Evolutionary conservation across 2,888 invertebrate genomes (phyloP).

Genomic region (Eilema sororculum): DNA sequence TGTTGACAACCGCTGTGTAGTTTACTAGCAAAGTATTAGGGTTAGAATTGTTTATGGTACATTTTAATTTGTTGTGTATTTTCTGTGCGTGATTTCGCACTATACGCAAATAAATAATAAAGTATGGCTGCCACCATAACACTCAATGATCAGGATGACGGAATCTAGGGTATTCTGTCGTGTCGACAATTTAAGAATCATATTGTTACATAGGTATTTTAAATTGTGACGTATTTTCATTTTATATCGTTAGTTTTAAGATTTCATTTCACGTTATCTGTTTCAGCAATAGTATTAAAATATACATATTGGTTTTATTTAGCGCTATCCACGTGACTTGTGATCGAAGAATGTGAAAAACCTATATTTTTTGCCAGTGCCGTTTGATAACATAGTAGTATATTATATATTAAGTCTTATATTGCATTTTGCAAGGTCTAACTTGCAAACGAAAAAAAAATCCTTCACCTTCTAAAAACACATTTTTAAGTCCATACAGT

Average conservation of each 20-base stretch:
- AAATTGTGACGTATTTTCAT: neutral
- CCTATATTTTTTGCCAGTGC: no score
- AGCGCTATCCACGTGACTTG: no score
- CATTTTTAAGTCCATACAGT: no score
- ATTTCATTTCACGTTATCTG: neutral
- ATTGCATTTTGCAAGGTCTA: no score
- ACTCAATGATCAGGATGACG: neutral
- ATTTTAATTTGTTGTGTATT: neutral
- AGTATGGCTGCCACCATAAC: neutral
- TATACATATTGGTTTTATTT: neutral
- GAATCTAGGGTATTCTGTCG: neutral
- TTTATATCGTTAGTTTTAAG: neutral
- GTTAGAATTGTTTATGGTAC: conserved; percentile 12
- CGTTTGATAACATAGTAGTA: no score
- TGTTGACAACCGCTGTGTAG: conserved; percentile 45
- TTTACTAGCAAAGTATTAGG: conserved; percentile 40
- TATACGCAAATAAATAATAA: neutral
- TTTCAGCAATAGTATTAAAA: neutral
- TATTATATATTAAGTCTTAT: no score
- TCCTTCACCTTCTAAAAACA: no score
- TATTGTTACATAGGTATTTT: neutral
- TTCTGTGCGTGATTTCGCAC: neutral
- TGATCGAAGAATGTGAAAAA: no score
- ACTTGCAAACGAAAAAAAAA: no score
- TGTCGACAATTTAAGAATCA: neutral